Conservation (phyloP, 2,113 vertebrate species). For the Syngnathus floridae region DNA sequence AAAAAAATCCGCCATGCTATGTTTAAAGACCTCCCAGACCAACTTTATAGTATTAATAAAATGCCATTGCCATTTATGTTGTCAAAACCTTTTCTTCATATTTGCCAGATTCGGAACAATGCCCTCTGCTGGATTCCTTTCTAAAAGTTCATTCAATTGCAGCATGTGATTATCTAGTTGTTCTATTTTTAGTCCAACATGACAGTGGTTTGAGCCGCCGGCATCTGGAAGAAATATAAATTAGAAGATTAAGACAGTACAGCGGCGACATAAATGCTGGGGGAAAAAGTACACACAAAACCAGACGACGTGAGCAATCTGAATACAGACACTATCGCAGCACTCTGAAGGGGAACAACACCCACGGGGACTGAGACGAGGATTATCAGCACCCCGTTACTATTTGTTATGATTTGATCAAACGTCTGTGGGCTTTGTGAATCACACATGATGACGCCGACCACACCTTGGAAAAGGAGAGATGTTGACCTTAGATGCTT, state of each 20-base stretch:
- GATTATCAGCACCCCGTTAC: conserved; percentile 8
- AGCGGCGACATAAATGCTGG: not conserved
- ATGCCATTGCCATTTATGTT: not conserved
- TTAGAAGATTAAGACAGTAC: not conserved
- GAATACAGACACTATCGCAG: not conserved
- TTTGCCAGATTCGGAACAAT: not conserved
- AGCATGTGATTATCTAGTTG: not conserved
- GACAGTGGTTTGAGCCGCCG: not conserved
- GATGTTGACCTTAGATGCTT: conserved; percentile 10
- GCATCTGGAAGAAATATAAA: conserved; percentile 8
- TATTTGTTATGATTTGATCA: conserved; percentile 20
- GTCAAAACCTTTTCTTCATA: not conserved
- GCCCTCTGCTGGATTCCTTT: not conserved
- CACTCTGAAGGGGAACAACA: not conserved
- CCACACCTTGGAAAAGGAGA: conserved; percentile 41
- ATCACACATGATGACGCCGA: conserved; percentile 21
- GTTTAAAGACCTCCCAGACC: not conserved
- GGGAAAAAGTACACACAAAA: not conserved
- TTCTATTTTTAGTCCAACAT: not conserved
- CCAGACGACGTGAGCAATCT: not conserved
- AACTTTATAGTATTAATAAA: not conserved
- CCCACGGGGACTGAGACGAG: not conserved
- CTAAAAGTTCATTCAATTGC: not conserved
- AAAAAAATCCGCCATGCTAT: not conserved
- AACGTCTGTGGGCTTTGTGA: conserved; percentile 37